Evolutionary conservation across 2,113 vertebrate genomes (phyloP).

Genomic region (Propithecus coquereli): DNA sequence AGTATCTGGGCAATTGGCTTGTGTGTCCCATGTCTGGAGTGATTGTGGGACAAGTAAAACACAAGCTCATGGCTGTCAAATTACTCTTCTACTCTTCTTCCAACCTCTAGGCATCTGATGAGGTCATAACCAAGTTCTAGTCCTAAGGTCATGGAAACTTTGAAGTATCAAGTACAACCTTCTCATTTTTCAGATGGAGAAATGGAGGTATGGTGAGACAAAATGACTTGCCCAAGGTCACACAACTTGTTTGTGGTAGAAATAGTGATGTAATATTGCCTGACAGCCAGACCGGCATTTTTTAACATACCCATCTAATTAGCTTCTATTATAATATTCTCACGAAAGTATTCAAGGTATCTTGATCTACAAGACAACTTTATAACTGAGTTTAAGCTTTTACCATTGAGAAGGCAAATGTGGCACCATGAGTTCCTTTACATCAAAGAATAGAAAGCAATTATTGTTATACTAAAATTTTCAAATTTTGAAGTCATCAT

Average conservation of each 20-base stretch:
- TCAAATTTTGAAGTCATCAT: not conserved
- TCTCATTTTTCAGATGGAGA: not conserved
- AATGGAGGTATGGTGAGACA: not conserved
- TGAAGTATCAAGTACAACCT: not conserved
- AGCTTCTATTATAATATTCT: not conserved
- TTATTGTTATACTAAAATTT: constrained; percentile 2
- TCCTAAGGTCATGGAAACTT: not conserved
- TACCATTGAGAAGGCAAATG: not conserved
- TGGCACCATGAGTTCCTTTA: not conserved
- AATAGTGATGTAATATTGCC: not conserved
- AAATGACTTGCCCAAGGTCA: not conserved
- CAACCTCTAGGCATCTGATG: not conserved
- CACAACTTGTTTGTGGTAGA: not conserved
- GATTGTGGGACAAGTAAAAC: not conserved
- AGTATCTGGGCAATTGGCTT: not conserved
- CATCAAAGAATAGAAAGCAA: constrained; percentile 33
- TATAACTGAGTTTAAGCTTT: not conserved
- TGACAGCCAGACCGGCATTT: not conserved
- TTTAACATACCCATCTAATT: not conserved
- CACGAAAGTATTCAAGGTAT: not conserved
- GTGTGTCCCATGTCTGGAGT: not conserved
- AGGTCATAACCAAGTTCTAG: not conserved
- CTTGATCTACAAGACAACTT: not conserved
- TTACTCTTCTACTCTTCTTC: not conserved
- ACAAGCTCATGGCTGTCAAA: not conserved